Conservation (phyloP, 2,888 invertebrate genomes). For the Cremastobaeus sp. region DNA sequence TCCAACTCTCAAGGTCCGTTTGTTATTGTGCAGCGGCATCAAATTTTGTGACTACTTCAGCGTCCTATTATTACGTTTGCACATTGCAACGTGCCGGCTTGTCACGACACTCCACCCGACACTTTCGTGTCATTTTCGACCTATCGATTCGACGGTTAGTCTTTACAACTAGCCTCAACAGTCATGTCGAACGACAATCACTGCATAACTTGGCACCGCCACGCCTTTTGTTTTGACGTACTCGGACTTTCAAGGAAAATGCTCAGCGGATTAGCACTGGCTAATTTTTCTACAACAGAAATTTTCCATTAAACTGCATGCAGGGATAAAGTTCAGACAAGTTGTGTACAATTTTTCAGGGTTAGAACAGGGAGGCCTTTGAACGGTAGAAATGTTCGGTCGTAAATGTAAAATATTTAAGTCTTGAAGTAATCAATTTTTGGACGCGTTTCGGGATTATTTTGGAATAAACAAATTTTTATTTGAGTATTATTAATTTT, state of each 20-base stretch:
- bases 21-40: constrained; percentile 5
- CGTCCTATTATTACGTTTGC: constrained; percentile 33
- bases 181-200: constrained; percentile 12
- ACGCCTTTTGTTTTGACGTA: constrained; percentile 12
- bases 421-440: too few species aligned
- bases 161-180: constrained; percentile 1
- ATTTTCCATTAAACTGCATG: too few species aligned
- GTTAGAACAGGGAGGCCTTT: too few species aligned
- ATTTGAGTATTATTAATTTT: too few species aligned
- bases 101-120: constrained; percentile 62
- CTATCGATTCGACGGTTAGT: constrained; percentile 22
- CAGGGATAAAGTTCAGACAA: too few species aligned
- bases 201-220: constrained; percentile 18
- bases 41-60: background rate
- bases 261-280: too few species aligned
- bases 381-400: too few species aligned
- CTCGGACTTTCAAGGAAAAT: constrained; percentile 29
- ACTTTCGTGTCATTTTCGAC: constrained; percentile 26
- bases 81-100: constrained; percentile 58
- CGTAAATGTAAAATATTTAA: too few species aligned
- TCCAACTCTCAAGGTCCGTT: constrained; percentile 20
- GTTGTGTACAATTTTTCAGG: too few species aligned
- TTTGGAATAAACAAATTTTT: too few species aligned
- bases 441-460: too few species aligned
- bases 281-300: too few species aligned